Percentiles rank a stretch among this genome's conserved stretches.
Evolutionary conservation across 2,888 invertebrate genomes (phyloP).

Genomic region (Tetranychus piercei): DNA sequence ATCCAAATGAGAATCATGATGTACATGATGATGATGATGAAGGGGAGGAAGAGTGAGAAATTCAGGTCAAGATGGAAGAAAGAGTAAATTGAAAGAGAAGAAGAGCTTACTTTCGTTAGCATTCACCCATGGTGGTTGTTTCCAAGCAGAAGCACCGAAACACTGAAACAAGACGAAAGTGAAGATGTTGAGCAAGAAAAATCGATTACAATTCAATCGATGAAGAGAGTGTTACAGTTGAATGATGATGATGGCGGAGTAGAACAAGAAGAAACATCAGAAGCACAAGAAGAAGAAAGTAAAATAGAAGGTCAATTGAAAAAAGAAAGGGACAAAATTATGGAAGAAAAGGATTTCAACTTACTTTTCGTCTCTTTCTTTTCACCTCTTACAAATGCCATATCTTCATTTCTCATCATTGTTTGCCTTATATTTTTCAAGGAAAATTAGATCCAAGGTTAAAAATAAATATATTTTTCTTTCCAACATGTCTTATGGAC

Average conservation of each 20-base stretch:
- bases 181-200: neutral
- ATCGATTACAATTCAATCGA: conserved; percentile 1
- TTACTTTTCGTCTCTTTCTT: no score
- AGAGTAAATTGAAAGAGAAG: neutral
- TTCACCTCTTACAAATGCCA: no score
- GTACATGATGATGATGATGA: neutral
- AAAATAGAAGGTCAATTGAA: neutral
- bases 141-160: neutral
- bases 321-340: neutral
- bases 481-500: no score
- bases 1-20: neutral
- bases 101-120: no score
- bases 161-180: neutral
- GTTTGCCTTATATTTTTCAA: no score
- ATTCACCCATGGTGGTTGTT: neutral
- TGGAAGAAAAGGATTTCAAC: no score
- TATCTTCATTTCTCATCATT: no score
- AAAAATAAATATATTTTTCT: no score
- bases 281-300: neutral
- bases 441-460: no score
- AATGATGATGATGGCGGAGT: neutral
- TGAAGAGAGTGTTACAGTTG: neutral
- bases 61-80: conserved; percentile 1
- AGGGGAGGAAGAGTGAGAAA: neutral
- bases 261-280: neutral